Evolutionary conservation across 2,797 vertebrate species (phyloP), one percentile per base, ranked within the genome.

Genomic region (Tamandua tetradactyla): DNA sequence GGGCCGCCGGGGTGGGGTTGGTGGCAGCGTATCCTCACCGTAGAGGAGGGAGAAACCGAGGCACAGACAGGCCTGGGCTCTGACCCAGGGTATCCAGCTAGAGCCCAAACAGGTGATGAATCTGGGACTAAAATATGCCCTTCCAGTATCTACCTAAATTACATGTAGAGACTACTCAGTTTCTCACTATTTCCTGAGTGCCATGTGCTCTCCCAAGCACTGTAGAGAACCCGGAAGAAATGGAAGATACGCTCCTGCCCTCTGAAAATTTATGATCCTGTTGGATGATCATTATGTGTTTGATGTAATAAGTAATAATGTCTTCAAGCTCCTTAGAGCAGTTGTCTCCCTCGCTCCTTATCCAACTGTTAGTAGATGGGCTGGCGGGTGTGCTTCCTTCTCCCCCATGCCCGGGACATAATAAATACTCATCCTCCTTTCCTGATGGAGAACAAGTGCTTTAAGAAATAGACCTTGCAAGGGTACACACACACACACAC

Each of bases 321-420:
- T 86, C 89, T 92, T 80, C 47, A 18, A 71, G 83, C 66, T 61
- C 90, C 64, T 52, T 59, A 78, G 1, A 69, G 72, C 91, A 78
- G 84, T 37, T 47, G 91, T 87, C 96, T 57, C 95, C 90, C 75
- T 52, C 40, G 76, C 32, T 57, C 44, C 74, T 40, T 30, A 47
- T 9, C 76, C 92, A 55, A 66, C 81, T 5, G 90, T 40, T 94
- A 71, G 96, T 7, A 20, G 94, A 57, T 7, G 40, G 83, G 89
- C 89, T 35, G 7, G 15, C 64, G 59, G 69, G 72, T 44, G 87
- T 94, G 87, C 75, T 20, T 86, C 59, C 94, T 72, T 57, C 86
- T 75, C 72, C 59, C 32, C 93, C 62, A 0, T 7, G 52, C 71
- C 93, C 91, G 32, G 11, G 18, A 8, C 44, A 44, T 15, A 57